Evolutionary conservation across 2,797 vertebrate species (phyloP), one percentile per base, ranked within the genome.

Genomic region (Mallotus villosus): DNA sequence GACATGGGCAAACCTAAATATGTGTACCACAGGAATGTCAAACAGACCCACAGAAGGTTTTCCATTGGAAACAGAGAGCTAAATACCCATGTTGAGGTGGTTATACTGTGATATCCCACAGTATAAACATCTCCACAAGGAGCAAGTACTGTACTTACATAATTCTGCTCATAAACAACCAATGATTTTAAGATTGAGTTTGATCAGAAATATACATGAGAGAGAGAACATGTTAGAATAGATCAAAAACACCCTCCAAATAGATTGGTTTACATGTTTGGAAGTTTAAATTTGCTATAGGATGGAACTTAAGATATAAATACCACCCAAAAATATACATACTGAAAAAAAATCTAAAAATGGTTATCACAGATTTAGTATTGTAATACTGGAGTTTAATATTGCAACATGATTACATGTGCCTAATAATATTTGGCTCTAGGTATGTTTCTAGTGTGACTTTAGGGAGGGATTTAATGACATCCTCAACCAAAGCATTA

Each of bases 391-490:
- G 66, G 21, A 64, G 37, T 37, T 67, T 71, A 76, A 58, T 22
- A 58, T 24, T 51, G 58, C 61, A 37, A 67, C 72, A 77, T 72
- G 71, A 84, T 86, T 78, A 51, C 41, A 67, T 14, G 1, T 22
- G 51, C 64, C 41, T 67, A 67, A 67, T 67, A 2, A 17, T 53
- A 80, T 82, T 83, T 85, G 74, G 62, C 34, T 37, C 62, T 76
- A 74, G 78, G 5, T 1, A 2, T 68, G 76, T 73, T 78, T 87
- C 79, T 67, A 78, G 77, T 85, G 86, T 85, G 78, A 88, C 89
- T 88, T 82, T 73, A 82, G 85, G 87, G 84, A 79, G 85, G 77
- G 84, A 81, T 87, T 87, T 89, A 90, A 90, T 87, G 84, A 87
- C 78, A 82, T 83, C 86, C 53, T 81, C 83, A 82, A 89, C 87